Base-by-base conservation (phyloP, 2,113 vertebrate species). In the Calyptomena viridis region DNA sequence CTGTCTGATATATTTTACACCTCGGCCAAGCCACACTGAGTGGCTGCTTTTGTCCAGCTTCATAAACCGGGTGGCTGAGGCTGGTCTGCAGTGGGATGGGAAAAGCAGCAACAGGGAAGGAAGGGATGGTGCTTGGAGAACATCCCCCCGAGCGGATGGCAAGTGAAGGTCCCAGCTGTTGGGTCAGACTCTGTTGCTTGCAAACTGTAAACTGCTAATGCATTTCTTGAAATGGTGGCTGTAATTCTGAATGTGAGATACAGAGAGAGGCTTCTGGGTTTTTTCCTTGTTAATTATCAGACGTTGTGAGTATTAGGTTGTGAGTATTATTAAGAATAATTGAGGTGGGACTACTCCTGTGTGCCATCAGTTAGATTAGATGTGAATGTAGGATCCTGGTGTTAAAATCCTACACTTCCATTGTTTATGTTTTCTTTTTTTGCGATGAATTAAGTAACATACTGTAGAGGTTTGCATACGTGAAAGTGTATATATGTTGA, bases 131-230 rank as follows among this genome's bases (percentile, higher is more conserved):
- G 40, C 86, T 6, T 50, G 89, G 68, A 74, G 59, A 74, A 5
- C 24, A 6, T 71, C 46, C 7, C n/a, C 31, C 35, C 0, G 0
- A 28, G 68, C 0, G 0, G 33, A 18, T 2, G 30, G 78, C 14
- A 5, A 37, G 28, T 8, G 77, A n/a, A 35, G 59, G 49, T 74
- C n/a, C 67, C 1, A 5, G 63, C 30, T 85, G 1, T 8, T 23
- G 40, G 16, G 13, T 37, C 39, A 37, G 46, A 8, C 47, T 77
- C n/a, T 35, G 59, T 4, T 39, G 59, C 78, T 80, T 17, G 13
- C 40, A 35, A 12, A 27, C 5, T 14, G n/a, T 12, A 31, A 76
- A 8, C 12, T 73, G 37, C 50, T 33, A 18, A 22, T n/a, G 53
- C 68, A 18, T 16, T 67, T 39, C 2, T 37, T 27, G 66, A 63